Conservation (phyloP, 2,888 invertebrate genomes). For the Philereme transversata region DNA sequence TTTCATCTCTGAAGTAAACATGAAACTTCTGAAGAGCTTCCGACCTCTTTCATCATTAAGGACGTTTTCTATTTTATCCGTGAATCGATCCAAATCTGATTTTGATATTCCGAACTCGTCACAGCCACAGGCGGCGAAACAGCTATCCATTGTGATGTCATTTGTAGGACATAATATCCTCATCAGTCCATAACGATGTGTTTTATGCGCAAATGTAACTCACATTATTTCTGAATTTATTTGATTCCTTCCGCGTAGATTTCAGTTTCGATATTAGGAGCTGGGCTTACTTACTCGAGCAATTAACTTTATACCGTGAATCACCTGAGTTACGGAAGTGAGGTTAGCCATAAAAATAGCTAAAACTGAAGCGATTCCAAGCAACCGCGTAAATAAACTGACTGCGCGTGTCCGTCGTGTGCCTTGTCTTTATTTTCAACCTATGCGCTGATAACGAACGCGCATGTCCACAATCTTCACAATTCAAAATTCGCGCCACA, state of each 20-base stretch:
- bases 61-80: conserved; percentile 80
- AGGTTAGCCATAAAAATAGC: conserved; percentile 77
- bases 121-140: conserved; percentile 77
- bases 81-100: conserved; percentile 78
- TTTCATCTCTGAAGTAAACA: conserved; percentile 71
- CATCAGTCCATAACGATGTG: conserved; percentile 63
- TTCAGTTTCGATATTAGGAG: not conserved
- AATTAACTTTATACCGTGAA: conserved; percentile 44
- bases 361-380: conserved; percentile 55
- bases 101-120: conserved; percentile 71
- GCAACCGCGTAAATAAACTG: conserved; percentile 68
- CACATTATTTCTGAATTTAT: conserved; percentile 18
- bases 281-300: not conserved
- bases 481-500: conserved; percentile 52
- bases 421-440: conserved; percentile 32
- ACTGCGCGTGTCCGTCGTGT: conserved; percentile 41
- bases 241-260: not conserved
- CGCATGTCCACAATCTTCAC: conserved; percentile 55
- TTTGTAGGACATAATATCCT: conserved; percentile 50
- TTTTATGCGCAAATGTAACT: conserved; percentile 27
- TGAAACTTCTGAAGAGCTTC: conserved; percentile 73
- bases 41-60: conserved; percentile 76
- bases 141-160: conserved; percentile 74
- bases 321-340: conserved; percentile 64
- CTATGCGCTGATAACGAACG: conserved; percentile 35